Evolutionary conservation across 2,888 invertebrate species (phyloP).

Genomic region (Masnerella sp.): DNA sequence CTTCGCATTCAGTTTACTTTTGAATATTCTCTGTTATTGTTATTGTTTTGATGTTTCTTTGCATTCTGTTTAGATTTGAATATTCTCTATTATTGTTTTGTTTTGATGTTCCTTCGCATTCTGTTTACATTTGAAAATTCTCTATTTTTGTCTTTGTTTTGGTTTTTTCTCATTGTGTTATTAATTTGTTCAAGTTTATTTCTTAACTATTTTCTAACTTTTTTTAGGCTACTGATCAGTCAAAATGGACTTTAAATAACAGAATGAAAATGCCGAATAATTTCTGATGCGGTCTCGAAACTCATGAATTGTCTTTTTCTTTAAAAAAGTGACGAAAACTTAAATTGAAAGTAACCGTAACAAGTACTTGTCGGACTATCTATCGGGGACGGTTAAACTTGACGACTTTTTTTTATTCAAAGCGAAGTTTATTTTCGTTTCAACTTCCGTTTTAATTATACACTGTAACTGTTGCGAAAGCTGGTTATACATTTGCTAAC

Average conservation of each 20-base stretch:
- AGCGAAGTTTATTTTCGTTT: constrained; percentile 37
- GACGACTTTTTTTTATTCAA: constrained; percentile 48
- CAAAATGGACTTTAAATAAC: constrained; percentile 52
- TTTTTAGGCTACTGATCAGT: constrained; percentile 63
- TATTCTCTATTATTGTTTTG: too few species aligned
- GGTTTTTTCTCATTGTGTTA: too few species aligned
- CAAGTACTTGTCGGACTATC: constrained; percentile 36
- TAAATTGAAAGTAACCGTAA: constrained; percentile 52
- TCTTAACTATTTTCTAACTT: too few species aligned
- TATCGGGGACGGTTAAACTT: constrained; percentile 43
- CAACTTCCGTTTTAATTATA: constrained; percentile 50
- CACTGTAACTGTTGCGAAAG: constrained; percentile 27
- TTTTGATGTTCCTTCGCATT: too few species aligned
- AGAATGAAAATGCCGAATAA: constrained; percentile 47
- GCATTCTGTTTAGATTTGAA: too few species aligned
- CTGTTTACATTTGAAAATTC: too few species aligned
- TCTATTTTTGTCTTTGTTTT: too few species aligned
- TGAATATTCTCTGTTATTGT: too few species aligned
- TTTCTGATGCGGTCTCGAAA: constrained; percentile 43
- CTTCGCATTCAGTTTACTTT: too few species aligned
- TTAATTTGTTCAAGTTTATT: too few species aligned
- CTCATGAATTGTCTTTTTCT: constrained; percentile 50
- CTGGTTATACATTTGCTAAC: constrained; percentile 18
- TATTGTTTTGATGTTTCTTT: too few species aligned
- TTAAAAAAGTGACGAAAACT: constrained; percentile 48